Percentiles rank a stretch among this genome's conserved stretches.
phyloP scores from a whole-genome alignment of 2,113 vertebrate species.

The Excalfactoria chinensis region DNA sequence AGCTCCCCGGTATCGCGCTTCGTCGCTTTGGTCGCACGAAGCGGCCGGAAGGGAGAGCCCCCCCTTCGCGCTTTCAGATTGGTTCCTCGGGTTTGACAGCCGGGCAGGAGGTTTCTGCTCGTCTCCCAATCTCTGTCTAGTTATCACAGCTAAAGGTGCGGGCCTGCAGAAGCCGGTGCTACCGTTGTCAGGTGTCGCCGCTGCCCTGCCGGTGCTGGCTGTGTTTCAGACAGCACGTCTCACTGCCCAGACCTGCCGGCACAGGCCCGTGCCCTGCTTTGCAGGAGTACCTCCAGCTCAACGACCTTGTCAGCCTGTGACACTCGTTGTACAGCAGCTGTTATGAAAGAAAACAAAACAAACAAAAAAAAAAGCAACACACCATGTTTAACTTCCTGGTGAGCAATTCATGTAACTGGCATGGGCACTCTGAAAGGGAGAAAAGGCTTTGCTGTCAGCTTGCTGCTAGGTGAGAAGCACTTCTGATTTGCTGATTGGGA shows the following conservation, averaged over 20 bases:
- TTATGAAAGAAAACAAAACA: neutral
- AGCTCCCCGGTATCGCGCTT: neutral
- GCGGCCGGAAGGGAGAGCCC: neutral
- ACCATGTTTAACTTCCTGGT: neutral
- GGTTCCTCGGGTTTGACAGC: neutral
- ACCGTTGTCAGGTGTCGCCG: neutral
- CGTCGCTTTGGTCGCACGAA: neutral
- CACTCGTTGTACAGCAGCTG: neutral
- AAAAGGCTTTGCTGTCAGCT: neutral
- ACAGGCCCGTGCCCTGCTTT: neutral
- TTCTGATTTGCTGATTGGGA: neutral
- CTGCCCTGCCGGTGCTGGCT: neutral
- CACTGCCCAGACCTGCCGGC: neutral
- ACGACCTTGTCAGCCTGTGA: neutral
- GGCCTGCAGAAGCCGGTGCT: neutral
- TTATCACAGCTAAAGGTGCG: neutral
- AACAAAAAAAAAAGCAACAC: neutral
- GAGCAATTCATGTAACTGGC: accelerated
- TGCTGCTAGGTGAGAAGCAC: neutral
- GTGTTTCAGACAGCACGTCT: neutral
- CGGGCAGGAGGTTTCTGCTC: neutral
- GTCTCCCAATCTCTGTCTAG: neutral
- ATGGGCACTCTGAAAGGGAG: neutral
- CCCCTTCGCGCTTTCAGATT: too few species aligned
- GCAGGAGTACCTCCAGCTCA: neutral